Conservation (phyloP, 2,797 vertebrate species). For the Alfaro cultratus region DNA sequence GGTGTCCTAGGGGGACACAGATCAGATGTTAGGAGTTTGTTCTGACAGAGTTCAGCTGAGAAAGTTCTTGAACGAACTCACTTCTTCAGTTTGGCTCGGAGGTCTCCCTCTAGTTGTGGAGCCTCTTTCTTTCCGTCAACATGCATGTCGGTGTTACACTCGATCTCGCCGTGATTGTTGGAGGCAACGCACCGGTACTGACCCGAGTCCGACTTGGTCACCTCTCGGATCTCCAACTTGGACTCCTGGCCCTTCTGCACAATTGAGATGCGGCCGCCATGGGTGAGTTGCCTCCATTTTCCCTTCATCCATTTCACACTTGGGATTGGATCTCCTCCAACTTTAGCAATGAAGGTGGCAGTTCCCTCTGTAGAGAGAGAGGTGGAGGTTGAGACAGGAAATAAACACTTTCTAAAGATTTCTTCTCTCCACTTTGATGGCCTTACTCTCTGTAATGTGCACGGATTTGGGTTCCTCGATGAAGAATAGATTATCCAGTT, state of each 20-base stretch:
- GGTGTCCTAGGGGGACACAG: conserved; percentile 84
- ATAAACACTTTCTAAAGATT: background rate
- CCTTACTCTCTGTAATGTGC: conserved; percentile 91
- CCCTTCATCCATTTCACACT: conserved; percentile 99
- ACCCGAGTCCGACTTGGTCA: conserved; percentile 94
- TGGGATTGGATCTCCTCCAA: conserved; percentile 96
- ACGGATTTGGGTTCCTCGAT: conserved; percentile 89
- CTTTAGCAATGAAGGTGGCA: conserved; percentile 94
- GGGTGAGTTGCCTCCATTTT: conserved; percentile 96
- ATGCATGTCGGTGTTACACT: conserved; percentile 87
- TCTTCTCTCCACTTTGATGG: background rate
- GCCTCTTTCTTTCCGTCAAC: conserved; percentile 90
- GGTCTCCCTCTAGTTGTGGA: conserved; percentile 84
- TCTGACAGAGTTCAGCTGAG: background rate
- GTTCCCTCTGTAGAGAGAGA: conserved; percentile 74
- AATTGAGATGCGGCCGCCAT: conserved; percentile 90
- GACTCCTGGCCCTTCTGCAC: conserved; percentile 93
- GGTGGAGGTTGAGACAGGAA: background rate
- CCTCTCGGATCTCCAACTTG: conserved; percentile 91
- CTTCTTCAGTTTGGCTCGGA: conserved; percentile 96
- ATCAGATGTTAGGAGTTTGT: background rate
- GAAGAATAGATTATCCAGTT: conserved; percentile 88
- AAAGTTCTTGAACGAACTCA: conserved; percentile 68
- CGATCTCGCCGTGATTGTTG: conserved; percentile 94
- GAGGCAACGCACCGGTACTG: conserved; percentile 94